These are phyloP conservation scores for Okapia johnstoni DNA, from an alignment of 2,113 vertebrate species.

Conservation along the genomic window DNA sequence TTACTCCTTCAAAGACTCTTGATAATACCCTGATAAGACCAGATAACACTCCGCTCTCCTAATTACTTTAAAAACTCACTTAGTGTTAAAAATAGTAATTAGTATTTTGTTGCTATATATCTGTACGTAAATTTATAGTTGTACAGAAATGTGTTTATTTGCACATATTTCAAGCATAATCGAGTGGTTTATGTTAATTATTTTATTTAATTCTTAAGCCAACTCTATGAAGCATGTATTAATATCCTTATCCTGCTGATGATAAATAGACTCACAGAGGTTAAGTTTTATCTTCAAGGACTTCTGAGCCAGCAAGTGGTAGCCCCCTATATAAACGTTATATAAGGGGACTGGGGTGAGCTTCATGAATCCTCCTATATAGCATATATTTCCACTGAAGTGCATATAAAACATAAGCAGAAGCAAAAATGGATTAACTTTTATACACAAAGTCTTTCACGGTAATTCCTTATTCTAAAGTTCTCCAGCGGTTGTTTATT, in stretches of 20 bases:
- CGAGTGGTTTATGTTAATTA: background rate
- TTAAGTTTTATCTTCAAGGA: background rate
- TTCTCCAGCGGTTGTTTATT: background rate
- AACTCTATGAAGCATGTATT: background rate
- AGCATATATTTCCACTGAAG: background rate
- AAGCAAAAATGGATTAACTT: background rate
- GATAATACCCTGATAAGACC: background rate
- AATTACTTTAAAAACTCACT: background rate
- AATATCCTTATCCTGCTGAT: background rate
- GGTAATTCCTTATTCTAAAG: background rate
- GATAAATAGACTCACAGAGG: background rate
- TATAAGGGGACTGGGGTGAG: background rate
- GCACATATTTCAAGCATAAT: background rate
- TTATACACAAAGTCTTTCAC: background rate
- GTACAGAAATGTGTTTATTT: background rate
- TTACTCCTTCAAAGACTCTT: background rate
- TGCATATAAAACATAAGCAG: background rate
- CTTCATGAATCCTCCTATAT: background rate
- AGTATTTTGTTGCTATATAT: background rate
- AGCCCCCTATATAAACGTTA: background rate
- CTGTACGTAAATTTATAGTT: background rate
- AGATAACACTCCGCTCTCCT: background rate
- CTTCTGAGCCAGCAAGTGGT: background rate
- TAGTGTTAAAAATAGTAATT: background rate
- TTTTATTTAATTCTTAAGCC: background rate